phyloP scores from a whole-genome alignment of 2,888 invertebrate genomes.

The Orthosia gothica region DNA sequence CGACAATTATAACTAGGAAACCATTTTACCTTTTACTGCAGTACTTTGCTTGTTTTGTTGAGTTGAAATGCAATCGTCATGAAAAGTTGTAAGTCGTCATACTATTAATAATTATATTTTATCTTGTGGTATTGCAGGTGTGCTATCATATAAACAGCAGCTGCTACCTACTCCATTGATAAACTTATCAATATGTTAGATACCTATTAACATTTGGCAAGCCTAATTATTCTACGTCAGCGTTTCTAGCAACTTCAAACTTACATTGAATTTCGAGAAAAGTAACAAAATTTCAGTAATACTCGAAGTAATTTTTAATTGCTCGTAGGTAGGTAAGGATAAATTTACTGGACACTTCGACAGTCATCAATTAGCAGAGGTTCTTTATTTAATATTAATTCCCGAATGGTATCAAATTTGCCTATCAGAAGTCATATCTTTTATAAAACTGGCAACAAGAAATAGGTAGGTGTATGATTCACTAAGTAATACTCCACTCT shows the following conservation, averaged over 20 bases:
- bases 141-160: constrained; percentile 7
- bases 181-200: not conserved
- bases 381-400: not conserved
- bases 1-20: constrained; percentile 23
- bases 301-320: no score
- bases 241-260: no score
- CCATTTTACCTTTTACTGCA: not conserved
- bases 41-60: not conserved
- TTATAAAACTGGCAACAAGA: not conserved
- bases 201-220: not conserved
- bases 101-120: not conserved
- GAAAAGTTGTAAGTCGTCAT: not conserved
- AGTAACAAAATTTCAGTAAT: not conserved
- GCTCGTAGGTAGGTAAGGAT: not conserved
- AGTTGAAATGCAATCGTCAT: not conserved
- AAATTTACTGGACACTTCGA: not conserved
- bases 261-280: not conserved
- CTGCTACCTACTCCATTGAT: constrained; percentile 11
- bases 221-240: no score
- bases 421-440: not conserved
- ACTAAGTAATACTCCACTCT: constrained; percentile 19
- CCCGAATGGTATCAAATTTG: constrained; percentile 1
- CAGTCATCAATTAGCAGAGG: no score
- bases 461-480: constrained; percentile 8
- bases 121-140: constrained; percentile 18